phyloP scores from a whole-genome alignment of 2,113 vertebrate species.

The Mystacornis crossleyi region DNA sequence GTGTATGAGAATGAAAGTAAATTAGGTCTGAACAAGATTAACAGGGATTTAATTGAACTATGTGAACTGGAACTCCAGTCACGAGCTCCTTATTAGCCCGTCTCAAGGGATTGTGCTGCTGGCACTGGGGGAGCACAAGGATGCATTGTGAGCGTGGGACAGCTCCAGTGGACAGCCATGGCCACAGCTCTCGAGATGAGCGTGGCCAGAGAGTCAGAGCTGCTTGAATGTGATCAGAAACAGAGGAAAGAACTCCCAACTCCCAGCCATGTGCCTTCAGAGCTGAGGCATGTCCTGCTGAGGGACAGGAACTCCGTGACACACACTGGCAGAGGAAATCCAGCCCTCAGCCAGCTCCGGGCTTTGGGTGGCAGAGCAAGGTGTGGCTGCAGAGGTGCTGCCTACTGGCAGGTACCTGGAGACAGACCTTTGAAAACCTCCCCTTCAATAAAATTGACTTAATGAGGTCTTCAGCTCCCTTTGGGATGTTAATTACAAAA shows the following conservation, averaged over 20 bases:
- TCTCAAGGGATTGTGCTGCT: constrained; percentile 38
- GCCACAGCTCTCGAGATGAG: background rate
- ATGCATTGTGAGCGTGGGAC: background rate
- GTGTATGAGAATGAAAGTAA: constrained; percentile 55
- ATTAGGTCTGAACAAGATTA: constrained; percentile 68
- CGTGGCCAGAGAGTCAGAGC: background rate
- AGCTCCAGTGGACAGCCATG: background rate
- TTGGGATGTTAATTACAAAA: constrained; percentile 55
- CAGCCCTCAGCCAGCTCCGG: background rate
- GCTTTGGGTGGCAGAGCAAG: background rate
- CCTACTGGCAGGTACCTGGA: background rate
- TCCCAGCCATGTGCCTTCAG: background rate
- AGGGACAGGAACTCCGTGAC: background rate
- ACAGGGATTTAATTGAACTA: constrained; percentile 67
- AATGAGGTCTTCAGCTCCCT: constrained; percentile 31
- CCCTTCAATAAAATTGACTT: constrained; percentile 24
- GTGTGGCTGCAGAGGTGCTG: background rate
- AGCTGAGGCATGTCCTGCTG: background rate
- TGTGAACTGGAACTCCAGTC: constrained; percentile 64
- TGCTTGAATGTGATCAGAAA: background rate
- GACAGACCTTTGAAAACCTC: constrained; percentile 22
- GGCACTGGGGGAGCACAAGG: constrained; percentile 23
- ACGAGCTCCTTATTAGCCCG: constrained; percentile 38
- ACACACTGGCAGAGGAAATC: background rate
- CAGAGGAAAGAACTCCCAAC: background rate